A percentile compares a stretch with the other conserved stretches of the same genome.
Conservation (phyloP, 2,888 invertebrate species). For the Schizaphis graminum region DNA sequence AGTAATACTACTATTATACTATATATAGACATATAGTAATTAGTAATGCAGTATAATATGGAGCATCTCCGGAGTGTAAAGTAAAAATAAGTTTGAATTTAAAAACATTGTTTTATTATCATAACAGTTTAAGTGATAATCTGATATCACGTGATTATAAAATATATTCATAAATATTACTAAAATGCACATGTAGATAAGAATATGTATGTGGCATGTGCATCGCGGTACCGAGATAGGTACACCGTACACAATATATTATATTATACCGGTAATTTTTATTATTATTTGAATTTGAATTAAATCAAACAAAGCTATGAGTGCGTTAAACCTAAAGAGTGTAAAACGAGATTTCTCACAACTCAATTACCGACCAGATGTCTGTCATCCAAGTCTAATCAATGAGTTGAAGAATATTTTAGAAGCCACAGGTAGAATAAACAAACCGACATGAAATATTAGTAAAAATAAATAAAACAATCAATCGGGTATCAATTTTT, state of each 20-base stretch:
- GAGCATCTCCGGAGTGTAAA: too few relatives aligned
- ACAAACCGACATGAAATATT: neutral
- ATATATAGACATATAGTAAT: too few relatives aligned
- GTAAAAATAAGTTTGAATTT: neutral
- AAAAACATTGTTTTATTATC: neutral
- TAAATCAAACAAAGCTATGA: constrained; percentile 29
- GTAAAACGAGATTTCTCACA: constrained; percentile 39
- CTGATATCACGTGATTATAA: neutral
- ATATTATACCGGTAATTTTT: constrained; percentile 5
- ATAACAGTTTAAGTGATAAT: neutral
- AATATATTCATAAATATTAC: too few relatives aligned
- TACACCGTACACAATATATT: neutral
- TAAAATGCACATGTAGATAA: too few relatives aligned
- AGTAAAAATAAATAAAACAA: neutral
- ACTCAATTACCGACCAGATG: constrained; percentile 28
- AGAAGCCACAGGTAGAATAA: constrained; percentile 1
- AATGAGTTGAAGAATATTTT: constrained; percentile 26
- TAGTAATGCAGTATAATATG: too few relatives aligned
- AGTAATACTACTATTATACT: too few relatives aligned
- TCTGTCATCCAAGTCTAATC: constrained; percentile 9
- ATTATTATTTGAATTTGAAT: constrained; percentile 9
- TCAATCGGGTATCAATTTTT: neutral
- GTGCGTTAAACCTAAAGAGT: constrained; percentile 14
- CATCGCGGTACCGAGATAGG: neutral
- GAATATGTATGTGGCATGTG: too few relatives aligned